Conservation (phyloP, 1,140 invertebrate species). For the Diabrotica undecimpunctata region DNA sequence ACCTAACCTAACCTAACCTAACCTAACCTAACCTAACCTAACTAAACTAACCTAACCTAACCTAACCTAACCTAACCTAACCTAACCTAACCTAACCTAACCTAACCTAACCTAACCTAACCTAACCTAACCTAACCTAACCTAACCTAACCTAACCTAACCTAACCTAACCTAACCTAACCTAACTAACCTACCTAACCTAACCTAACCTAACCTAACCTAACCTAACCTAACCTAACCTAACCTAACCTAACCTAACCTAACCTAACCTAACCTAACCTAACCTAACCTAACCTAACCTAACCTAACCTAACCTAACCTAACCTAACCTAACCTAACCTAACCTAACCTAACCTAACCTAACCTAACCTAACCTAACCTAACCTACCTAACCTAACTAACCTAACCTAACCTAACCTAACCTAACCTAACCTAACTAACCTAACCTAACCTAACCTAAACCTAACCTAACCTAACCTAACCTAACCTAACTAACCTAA, state of each 20-base stretch:
- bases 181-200: constrained; percentile 14
- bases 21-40: constrained; percentile 11
- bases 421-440: too few relatives aligned
- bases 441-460: too few relatives aligned
- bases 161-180: constrained; percentile 15
- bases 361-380: too few relatives aligned
- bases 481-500: too few relatives aligned
- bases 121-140: constrained; percentile 16
- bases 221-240: constrained; percentile 15
- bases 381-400: too few relatives aligned
- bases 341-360: too few relatives aligned
- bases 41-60: constrained; percentile 11
- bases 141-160: constrained; percentile 17
- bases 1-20: constrained; percentile 13
- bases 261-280: constrained; percentile 15
- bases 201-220: constrained; percentile 17
- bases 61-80: constrained; percentile 14
- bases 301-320: constrained; percentile 5
- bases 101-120: constrained; percentile 14
- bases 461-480: too few relatives aligned
- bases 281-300: constrained; percentile 17
- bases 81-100: constrained; percentile 13
- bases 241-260: constrained; percentile 13
- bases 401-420: too few relatives aligned
- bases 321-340: too few relatives aligned